Percentiles rank a stretch among this genome's conserved stretches.
phyloP scores from a whole-genome alignment of 2,888 invertebrate species.

The Monochamus alternatus region DNA sequence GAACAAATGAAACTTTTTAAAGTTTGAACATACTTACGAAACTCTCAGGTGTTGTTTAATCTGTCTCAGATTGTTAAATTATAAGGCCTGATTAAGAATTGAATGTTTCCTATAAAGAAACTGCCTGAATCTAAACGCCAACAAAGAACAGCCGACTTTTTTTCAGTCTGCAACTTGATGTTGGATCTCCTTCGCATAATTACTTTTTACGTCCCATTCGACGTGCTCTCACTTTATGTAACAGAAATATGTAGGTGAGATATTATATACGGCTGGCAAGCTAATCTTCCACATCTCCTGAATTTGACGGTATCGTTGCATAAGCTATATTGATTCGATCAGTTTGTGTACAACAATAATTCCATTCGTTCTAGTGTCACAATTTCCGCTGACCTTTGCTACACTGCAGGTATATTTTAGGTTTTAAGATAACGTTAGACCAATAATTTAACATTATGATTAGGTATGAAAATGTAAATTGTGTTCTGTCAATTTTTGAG shows the following conservation, averaged over 20 bases:
- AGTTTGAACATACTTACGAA: background rate
- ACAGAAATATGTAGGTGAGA: conserved; percentile 3
- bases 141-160: background rate
- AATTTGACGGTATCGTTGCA: conserved; percentile 4
- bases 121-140: background rate
- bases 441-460: no score
- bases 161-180: background rate
- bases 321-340: background rate
- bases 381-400: background rate
- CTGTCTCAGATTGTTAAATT: background rate
- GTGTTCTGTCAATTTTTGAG: no score
- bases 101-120: background rate
- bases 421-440: background rate
- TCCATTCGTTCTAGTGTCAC: conserved; percentile 2
- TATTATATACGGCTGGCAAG: conserved; percentile 11
- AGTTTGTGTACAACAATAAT: background rate
- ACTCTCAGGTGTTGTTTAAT: background rate
- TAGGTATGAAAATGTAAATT: no score
- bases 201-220: background rate
- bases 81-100: background rate
- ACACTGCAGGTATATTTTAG: background rate
- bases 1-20: background rate
- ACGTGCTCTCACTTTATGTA: conserved; percentile 14
- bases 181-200: background rate
- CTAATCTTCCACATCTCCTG: conserved; percentile 21